phyloP scores from a whole-genome alignment of 2,113 vertebrate species.

The Pterocles gutturalis region DNA sequence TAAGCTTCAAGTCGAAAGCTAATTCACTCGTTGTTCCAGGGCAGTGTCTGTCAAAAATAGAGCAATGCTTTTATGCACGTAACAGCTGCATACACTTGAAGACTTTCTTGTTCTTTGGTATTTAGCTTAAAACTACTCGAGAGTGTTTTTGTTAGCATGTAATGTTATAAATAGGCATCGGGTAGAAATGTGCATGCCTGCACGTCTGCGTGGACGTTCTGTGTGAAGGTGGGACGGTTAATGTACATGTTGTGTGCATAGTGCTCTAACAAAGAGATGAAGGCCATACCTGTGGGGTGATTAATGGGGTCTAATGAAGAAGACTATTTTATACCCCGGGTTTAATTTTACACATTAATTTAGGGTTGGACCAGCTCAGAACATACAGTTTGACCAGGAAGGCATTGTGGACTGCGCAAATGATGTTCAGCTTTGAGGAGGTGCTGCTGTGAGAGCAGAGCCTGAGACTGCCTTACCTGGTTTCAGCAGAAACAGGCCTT shows the following conservation, averaged over 20 bases:
- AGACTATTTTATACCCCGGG: neutral
- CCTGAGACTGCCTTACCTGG: neutral
- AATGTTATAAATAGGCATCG: neutral
- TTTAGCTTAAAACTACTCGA: slow-evolving; percentile 28
- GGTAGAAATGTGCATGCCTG: neutral
- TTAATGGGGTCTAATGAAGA: neutral
- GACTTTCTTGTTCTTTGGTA: slow-evolving; percentile 53
- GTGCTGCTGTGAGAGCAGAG: neutral
- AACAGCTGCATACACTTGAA: slow-evolving; percentile 45
- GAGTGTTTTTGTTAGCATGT: neutral
- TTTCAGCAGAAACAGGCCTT: neutral
- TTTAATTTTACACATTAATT: neutral
- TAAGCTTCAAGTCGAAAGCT: neutral
- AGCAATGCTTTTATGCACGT: slow-evolving; percentile 39
- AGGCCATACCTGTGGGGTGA: neutral
- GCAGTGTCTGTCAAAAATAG: slow-evolving; percentile 16
- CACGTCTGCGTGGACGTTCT: neutral
- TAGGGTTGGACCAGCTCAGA: neutral
- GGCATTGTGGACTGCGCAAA: neutral
- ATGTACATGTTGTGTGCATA: accelerated
- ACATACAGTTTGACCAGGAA: neutral
- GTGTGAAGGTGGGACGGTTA: neutral
- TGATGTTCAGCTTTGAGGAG: neutral
- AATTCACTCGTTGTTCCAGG: neutral
- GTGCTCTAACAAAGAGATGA: neutral